Evolutionary conservation across 23 tunicate genomes (phyloP).

Genomic region (Ciona savignyi): DNA sequence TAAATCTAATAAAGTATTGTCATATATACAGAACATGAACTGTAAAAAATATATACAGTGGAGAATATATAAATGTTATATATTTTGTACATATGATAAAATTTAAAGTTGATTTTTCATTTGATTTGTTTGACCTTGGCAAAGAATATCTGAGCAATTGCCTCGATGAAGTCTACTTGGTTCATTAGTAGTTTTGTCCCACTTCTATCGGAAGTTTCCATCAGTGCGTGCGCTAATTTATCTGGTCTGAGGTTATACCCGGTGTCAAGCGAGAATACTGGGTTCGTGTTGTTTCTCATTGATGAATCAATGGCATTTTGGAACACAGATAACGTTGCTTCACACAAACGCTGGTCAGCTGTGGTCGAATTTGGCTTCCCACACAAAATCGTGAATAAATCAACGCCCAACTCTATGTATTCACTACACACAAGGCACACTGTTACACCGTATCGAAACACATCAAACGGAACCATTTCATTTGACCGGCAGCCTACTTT

Average conservation of each 20-base stretch:
- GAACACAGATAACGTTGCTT: conserved; percentile 11
- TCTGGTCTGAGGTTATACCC: conserved; percentile 19
- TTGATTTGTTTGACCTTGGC: conserved; percentile 9
- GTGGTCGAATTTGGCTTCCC: conserved; percentile 4
- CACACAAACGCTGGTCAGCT: conserved; percentile 21
- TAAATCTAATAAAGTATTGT: not conserved
- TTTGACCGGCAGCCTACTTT: conserved; percentile 43
- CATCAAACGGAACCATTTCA: conserved; percentile 79
- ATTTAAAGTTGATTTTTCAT: not conserved
- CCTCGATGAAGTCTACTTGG: conserved; percentile 17
- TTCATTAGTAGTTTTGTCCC: conserved; percentile 13
- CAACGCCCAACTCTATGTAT: conserved; percentile 13
- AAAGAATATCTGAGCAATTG: conserved; percentile 5
- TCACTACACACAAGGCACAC: conserved; percentile 45
- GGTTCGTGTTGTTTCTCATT: not conserved
- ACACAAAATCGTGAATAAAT: conserved; percentile 10
- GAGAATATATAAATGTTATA: too few relatives aligned
- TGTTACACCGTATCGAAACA: conserved; percentile 65
- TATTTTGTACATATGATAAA: too few relatives aligned
- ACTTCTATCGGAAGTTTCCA: not conserved
- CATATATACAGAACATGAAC: not conserved
- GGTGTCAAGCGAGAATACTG: not conserved
- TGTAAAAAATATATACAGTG: not conserved
- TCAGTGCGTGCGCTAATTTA: conserved; percentile 5
- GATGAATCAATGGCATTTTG: conserved; percentile 14